Evolutionary conservation across 2,797 vertebrate genomes (phyloP).

Genomic region (Psittacula derbiana): DNA sequence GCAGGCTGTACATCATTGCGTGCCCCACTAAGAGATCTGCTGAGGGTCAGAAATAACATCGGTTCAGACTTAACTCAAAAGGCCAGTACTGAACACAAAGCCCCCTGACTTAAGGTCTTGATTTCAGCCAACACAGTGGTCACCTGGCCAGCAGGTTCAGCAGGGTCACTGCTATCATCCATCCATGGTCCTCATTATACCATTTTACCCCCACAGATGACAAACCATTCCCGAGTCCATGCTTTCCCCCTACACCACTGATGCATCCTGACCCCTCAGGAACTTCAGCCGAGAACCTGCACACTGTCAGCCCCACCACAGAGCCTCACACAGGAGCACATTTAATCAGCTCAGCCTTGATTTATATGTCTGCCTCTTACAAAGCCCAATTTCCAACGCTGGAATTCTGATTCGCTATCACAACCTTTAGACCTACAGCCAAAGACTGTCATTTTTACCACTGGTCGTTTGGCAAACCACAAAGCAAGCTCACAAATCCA

Average conservation of each 20-base stretch:
- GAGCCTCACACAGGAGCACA: not conserved
- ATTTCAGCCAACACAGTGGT: not conserved
- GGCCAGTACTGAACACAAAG: not conserved
- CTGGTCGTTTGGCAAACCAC: not conserved
- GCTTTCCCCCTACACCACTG: not conserved
- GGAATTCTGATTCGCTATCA: not conserved
- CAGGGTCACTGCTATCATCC: not conserved
- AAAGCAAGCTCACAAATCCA: not conserved
- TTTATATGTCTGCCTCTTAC: not conserved
- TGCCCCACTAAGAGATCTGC: not conserved
- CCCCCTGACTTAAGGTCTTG: not conserved
- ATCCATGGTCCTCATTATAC: too few species aligned
- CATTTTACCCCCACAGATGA: not conserved
- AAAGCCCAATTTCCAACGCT: not conserved
- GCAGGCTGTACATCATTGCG: rapidly evolving
- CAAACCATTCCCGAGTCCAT: rapidly evolving
- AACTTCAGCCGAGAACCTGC: not conserved
- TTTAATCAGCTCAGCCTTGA: not conserved
- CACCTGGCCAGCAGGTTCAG: not conserved
- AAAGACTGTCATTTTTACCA: not conserved
- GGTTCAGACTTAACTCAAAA: not conserved
- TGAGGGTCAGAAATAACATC: not conserved
- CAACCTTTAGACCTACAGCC: not conserved
- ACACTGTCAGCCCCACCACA: not conserved
- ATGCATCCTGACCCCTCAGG: not conserved